Evolutionary conservation across 2,888 invertebrate species (phyloP).

Genomic region (Operophtera brumata): DNA sequence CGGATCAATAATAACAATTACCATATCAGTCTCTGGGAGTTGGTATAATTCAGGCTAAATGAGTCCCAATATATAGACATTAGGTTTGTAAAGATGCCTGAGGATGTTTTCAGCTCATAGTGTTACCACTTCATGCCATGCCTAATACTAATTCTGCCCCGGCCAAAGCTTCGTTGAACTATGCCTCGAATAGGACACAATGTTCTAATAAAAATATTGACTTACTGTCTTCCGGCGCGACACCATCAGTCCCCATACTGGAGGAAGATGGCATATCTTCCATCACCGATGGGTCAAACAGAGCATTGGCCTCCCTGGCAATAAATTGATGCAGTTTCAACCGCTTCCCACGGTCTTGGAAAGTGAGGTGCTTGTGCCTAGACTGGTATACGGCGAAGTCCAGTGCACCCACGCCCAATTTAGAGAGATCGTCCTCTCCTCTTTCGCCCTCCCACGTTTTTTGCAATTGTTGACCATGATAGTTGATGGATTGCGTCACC

Average conservation of each 20-base stretch:
- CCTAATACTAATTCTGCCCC: too few species aligned
- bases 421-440: constrained; percentile 86
- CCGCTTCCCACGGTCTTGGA: constrained; percentile 91
- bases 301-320: constrained; percentile 88
- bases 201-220: constrained; percentile 13
- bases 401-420: constrained; percentile 80
- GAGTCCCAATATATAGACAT: too few species aligned
- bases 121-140: too few species aligned
- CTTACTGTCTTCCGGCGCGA: constrained; percentile 80
- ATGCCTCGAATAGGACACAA: too few species aligned
- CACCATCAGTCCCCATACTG: constrained; percentile 75
- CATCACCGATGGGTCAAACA: constrained; percentile 82
- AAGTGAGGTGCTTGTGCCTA: constrained; percentile 89
- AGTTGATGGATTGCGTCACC: constrained; percentile 88
- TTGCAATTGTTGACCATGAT: constrained; percentile 92
- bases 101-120: too few species aligned
- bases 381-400: constrained; percentile 89
- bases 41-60: too few species aligned
- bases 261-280: constrained; percentile 75
- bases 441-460: constrained; percentile 93
- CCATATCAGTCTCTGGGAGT: too few species aligned
- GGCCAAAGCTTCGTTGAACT: too few species aligned
- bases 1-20: background rate
- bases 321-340: constrained; percentile 93
- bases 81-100: too few species aligned